A percentile compares a stretch with the other conserved stretches of the same genome.
phyloP scores from a whole-genome alignment of 2,797 vertebrate genomes.

The Ambastaia sidthimunki region DNA sequence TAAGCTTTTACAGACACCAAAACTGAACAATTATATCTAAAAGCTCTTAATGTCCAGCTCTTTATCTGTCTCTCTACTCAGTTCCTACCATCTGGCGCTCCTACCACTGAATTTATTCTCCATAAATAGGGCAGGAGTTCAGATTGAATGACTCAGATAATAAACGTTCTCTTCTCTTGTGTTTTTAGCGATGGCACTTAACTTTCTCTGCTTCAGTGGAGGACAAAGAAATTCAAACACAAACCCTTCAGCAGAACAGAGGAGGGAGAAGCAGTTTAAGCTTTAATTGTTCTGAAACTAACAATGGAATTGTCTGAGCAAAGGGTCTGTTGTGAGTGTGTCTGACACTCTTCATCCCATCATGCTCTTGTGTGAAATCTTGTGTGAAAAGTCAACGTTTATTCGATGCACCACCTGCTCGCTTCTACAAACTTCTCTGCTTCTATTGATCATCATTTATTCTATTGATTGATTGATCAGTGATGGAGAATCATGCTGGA shows the following conservation, averaged over 20 bases:
- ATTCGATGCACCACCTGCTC: conserved; percentile 25
- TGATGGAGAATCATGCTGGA: not conserved
- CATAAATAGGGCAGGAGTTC: conserved; percentile 47
- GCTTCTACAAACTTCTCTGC: not conserved
- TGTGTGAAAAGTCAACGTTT: conserved; percentile 54
- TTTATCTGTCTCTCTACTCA: conserved; percentile 65
- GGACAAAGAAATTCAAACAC: conserved; percentile 53
- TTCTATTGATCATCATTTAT: conserved; percentile 3
- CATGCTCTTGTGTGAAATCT: conserved; percentile 25
- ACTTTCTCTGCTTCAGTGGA: conserved; percentile 54
- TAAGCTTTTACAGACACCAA: conserved; percentile 44
- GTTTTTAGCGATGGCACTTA: conserved; percentile 50
- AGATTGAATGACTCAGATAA: conserved; percentile 37
- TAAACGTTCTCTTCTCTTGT: conserved; percentile 43
- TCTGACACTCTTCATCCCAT: conserved; percentile 30
- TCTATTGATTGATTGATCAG: not conserved
- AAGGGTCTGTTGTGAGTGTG: conserved; percentile 25
- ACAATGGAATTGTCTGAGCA: conserved; percentile 42
- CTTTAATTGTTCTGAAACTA: conserved; percentile 53
- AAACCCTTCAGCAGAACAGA: conserved; percentile 34
- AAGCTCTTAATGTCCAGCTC: conserved; percentile 38
- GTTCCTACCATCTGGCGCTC: conserved; percentile 53
- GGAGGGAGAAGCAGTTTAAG: conserved; percentile 37
- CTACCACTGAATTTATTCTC: conserved; percentile 29
- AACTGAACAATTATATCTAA: conserved; percentile 46